Evolutionary conservation across 1,140 invertebrate species (phyloP).

Genomic region (Rhagoletis pomonella): DNA sequence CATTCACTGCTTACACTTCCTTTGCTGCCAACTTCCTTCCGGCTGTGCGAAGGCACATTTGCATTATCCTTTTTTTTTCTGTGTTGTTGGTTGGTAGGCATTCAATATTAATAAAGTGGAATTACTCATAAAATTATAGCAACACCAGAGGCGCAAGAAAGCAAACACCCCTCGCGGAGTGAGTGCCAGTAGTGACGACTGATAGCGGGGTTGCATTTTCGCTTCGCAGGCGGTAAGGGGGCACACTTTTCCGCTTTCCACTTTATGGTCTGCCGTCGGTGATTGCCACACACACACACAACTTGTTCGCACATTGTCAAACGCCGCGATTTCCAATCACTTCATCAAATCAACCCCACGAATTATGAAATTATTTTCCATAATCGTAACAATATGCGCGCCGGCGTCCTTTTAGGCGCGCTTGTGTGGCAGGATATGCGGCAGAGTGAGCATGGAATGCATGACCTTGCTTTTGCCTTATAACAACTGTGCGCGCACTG

Average conservation of each 20-base stretch:
- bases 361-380: slow-evolving; percentile 56
- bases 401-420: neutral
- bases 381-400: neutral
- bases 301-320: slow-evolving; percentile 53
- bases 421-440: neutral
- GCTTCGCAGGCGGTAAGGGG: neutral
- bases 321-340: slow-evolving; percentile 38
- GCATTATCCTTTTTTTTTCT: slow-evolving; percentile 40
- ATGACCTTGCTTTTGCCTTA: neutral
- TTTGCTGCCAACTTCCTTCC: slow-evolving; percentile 26
- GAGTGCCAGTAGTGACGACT: too few species aligned
- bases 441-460: neutral
- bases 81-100: too few species aligned
- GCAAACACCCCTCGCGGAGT: neutral
- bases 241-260: slow-evolving; percentile 52
- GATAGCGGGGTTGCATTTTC: too few species aligned
- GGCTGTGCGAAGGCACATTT: neutral
- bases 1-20: slow-evolving; percentile 34
- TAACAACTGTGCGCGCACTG: neutral
- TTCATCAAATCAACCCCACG: slow-evolving; percentile 53
- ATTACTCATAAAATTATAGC: slow-evolving; percentile 55
- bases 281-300: neutral
- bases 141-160: slow-evolving; percentile 36
- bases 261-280: neutral
- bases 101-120: slow-evolving; percentile 48